Evolutionary conservation across 1,140 invertebrate species (phyloP).

Genomic region (Halesus radiatus): DNA sequence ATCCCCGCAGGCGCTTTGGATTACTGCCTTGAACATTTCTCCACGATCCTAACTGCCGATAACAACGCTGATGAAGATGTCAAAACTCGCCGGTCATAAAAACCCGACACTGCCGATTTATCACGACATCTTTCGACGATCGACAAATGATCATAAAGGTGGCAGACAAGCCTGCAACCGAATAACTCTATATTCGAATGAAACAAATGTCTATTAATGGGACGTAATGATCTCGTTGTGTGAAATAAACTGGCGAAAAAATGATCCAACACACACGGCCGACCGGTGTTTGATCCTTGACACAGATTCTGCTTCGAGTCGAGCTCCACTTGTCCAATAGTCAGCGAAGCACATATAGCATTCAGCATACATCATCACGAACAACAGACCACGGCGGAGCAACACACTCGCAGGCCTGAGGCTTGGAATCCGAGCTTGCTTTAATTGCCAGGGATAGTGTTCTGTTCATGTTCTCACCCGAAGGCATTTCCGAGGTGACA

Average conservation of each 20-base stretch:
- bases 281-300: conserved; percentile 41
- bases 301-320: conserved; percentile 13
- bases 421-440: neutral
- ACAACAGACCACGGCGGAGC: neutral
- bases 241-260: conserved; percentile 30
- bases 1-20: neutral
- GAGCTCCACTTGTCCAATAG: too few species aligned
- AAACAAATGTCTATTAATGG: neutral
- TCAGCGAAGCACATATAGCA: too few species aligned
- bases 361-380: too few species aligned
- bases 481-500: neutral
- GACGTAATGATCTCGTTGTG: conserved; percentile 23
- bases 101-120: conserved; percentile 12
- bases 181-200: neutral
- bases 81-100: neutral
- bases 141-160: conserved; percentile 6
- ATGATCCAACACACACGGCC: conserved; percentile 26
- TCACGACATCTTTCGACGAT: neutral
- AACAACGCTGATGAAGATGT: conserved; percentile 20
- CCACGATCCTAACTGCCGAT: neutral
- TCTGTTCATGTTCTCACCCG: neutral
- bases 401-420: neutral
- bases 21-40: neutral
- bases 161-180: neutral
- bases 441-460: too few species aligned